phyloP scores from a whole-genome alignment of 23 tunicate genomes.

The Oikopleura albicans region DNA sequence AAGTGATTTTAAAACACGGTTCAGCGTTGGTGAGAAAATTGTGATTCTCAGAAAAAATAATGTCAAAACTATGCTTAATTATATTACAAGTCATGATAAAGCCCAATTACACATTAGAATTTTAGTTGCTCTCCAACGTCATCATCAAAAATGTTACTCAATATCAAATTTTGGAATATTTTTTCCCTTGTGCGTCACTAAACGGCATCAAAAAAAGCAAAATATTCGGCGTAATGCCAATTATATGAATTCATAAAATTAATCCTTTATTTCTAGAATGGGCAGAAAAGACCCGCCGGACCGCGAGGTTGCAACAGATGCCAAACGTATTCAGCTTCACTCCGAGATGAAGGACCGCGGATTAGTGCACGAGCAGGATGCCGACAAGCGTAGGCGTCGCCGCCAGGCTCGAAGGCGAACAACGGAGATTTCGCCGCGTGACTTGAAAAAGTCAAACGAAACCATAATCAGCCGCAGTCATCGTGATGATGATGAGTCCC shows the following conservation, averaged over 20 bases:
- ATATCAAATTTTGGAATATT: no score
- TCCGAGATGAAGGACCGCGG: background rate
- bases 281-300: constrained; percentile 3
- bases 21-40: no score
- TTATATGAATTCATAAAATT: no score
- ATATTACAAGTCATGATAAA: no score
- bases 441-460: background rate
- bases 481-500: background rate
- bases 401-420: background rate
- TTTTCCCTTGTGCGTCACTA: background rate
- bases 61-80: no score
- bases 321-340: background rate
- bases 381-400: background rate
- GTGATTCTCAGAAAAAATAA: no score
- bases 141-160: no score
- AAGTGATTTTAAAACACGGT: no score
- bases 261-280: background rate
- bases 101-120: no score
- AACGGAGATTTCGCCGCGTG: background rate
- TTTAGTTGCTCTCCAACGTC: no score
- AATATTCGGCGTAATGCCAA: no score
- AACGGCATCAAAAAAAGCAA: background rate
- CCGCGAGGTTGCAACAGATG: background rate
- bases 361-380: background rate
- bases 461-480: background rate